Base-by-base conservation (phyloP, 2,888 invertebrate species). In the Conops quadrifasciatus region DNA sequence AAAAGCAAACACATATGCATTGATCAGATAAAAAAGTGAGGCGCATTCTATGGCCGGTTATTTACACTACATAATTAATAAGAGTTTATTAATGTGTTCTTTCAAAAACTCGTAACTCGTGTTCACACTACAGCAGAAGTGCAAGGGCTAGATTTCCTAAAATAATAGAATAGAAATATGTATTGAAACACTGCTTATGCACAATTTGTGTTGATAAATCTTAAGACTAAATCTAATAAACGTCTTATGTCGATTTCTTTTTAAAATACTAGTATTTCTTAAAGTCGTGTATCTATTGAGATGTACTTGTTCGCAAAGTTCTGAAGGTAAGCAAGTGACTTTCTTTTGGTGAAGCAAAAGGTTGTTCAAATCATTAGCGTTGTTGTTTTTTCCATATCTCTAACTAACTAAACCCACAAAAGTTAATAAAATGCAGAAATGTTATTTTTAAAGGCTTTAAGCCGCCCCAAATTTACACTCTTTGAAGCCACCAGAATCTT, bases 301-400 rank as follows among this genome's bases (percentile, higher is more conserved):
- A 65, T 51, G 51, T 65, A 65, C 47, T 63, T 47, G 66, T 56
- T 28, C 66, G 30, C 19, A 36, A 53, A 36, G 51, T 53, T 49
- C 49, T 30, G 30, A 65, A 49, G n/a, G 49, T 53, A 21, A 28
- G 53, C 56, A n/a, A 43, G 5, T 36, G 36, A 9, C 9, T 24
- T 30, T 62, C 16, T 28, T 45, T 47, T 67, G 58, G 67, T 59
- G 58, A 58, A 49, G 45, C 45, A 16, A 67, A 67, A 45, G n/a
- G 26, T 28, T 13, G 19, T 28, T 16, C 24, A 26, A 64, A 51
- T 16, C 30, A 36, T 28, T 3, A 62, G 43, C 13, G n/a, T 62
- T 62, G n/a, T 9, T 5, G 62, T n/a, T n/a, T n/a, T 24, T n/a
- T n/a, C 9, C 36, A 36, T 36, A 36, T 36, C 4, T 4, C 36